Evolutionary conservation across 1,140 invertebrate genomes (phyloP), one percentile per base, ranked within the genome.

Genomic region (Drosophila kikkawai): DNA sequence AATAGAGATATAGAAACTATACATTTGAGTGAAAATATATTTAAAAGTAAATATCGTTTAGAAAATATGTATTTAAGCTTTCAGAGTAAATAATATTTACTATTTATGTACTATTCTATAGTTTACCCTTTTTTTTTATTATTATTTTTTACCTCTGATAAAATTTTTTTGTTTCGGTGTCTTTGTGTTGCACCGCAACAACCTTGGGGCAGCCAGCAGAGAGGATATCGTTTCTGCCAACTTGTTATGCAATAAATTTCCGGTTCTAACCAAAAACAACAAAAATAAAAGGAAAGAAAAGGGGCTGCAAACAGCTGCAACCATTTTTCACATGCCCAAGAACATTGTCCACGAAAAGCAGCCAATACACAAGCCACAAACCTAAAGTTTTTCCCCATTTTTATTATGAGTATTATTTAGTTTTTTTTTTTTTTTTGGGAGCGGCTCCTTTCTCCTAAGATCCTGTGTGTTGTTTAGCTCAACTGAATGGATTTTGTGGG

Each of bases 181-280:
- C 26, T 71, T 12, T 64, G 41, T 56, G 34, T 65, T 32, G 19
- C 57, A 45, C 44, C 61, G 58, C 45, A 55, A 55, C 32, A 90
- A 85, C 85, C 85, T 90, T 90, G 86, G 81, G 79, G 86, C 86
- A 79, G 73, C 44, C 53, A 55, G 48, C 51, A 61, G 29, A 66
- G 64, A 67, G 60, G 67, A 75, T 80, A 81, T 80, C 78, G 75
- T 80, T 68, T 79, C 73, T 79, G 69, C 68, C 85, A 82, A 76
- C 85, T 85, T 90, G 86, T 90, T 90, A 90, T 90, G 85, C 86
- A 90, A 90, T 91, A 90, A 90, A 85, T 90, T 82, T 90, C 85
- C 85, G 86, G 86, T 85, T 90, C 75, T 84, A 80, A 78, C 70
- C 57, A 32, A 67, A 66, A 78, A 74, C 57, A 63, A 59, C 45